Evolutionary conservation across 2,113 vertebrate genomes (phyloP).

Genomic region (Chunga burmeisteri): DNA sequence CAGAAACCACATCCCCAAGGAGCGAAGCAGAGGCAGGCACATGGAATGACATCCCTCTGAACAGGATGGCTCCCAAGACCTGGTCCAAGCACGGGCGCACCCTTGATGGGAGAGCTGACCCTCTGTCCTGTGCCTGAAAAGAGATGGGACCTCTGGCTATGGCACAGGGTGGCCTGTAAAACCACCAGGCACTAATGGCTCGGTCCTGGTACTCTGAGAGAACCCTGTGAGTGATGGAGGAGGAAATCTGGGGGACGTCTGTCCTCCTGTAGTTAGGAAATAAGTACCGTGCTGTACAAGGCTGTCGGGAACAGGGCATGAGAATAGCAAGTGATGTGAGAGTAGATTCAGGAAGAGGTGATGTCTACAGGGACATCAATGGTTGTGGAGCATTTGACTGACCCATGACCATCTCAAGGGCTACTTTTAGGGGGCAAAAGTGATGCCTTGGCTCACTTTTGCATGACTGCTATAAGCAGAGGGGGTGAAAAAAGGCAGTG

Average conservation of each 20-base stretch:
- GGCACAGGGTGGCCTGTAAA: not conserved
- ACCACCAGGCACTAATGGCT: not conserved
- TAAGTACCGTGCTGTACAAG: not conserved
- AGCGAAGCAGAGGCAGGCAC: not conserved
- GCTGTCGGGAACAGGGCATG: not conserved
- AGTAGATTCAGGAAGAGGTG: not conserved
- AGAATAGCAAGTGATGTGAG: not conserved
- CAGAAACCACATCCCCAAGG: not conserved
- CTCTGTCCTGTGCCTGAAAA: not conserved
- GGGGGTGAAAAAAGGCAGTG: not conserved
- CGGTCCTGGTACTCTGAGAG: not conserved
- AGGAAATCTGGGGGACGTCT: not conserved
- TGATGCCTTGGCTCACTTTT: not conserved
- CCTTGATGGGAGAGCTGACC: not conserved
- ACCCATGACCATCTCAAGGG: not conserved
- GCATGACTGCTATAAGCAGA: not conserved
- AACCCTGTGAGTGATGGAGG: not conserved
- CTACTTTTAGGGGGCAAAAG: not conserved
- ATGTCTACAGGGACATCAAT: not conserved
- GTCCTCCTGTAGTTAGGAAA: not conserved
- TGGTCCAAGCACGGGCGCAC: not conserved
- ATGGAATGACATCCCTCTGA: not conserved
- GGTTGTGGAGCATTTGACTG: not conserved
- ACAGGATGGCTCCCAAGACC: not conserved
- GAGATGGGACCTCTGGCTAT: not conserved